Conservation (phyloP, 2,113 vertebrate genomes). For the Panthera tigris region DNA sequence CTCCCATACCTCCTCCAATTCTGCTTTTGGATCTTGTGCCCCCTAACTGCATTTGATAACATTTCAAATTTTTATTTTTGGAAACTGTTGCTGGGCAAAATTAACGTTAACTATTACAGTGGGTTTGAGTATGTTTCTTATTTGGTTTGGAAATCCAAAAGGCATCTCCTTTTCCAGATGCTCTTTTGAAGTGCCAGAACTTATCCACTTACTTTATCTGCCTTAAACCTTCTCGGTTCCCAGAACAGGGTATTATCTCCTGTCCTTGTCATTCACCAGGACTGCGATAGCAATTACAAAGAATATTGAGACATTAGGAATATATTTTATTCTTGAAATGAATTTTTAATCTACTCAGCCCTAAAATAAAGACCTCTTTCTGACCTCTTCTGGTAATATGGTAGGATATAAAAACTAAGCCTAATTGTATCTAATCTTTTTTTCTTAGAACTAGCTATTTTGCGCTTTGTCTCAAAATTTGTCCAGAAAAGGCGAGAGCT, state of each 20-base stretch:
- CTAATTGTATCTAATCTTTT: neutral
- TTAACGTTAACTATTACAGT: neutral
- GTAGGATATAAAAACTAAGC: constrained; percentile 33
- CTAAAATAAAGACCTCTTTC: constrained; percentile 37
- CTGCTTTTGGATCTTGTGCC: constrained; percentile 28
- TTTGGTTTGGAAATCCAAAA: constrained; percentile 40
- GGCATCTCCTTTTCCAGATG: constrained; percentile 31
- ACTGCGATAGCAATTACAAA: neutral
- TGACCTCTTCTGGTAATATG: neutral
- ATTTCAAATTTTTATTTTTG: constrained; percentile 60
- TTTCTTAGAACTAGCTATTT: neutral
- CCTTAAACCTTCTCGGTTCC: neutral
- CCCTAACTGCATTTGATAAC: constrained; percentile 51
- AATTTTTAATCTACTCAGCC: constrained; percentile 37
- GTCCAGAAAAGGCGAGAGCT: neutral
- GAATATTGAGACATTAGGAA: neutral
- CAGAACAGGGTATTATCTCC: neutral
- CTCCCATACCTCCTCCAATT: neutral
- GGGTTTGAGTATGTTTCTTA: neutral
- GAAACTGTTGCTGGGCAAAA: constrained; percentile 53
- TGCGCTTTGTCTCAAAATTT: constrained; percentile 3
- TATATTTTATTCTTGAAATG: neutral
- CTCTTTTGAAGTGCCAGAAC: constrained; percentile 4
- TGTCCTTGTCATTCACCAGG: neutral
- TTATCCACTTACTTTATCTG: neutral